Evolutionary conservation across 1,140 invertebrate genomes (phyloP), one percentile per base, ranked within the genome.

Genomic region (Drosophila pallidifrons): DNA sequence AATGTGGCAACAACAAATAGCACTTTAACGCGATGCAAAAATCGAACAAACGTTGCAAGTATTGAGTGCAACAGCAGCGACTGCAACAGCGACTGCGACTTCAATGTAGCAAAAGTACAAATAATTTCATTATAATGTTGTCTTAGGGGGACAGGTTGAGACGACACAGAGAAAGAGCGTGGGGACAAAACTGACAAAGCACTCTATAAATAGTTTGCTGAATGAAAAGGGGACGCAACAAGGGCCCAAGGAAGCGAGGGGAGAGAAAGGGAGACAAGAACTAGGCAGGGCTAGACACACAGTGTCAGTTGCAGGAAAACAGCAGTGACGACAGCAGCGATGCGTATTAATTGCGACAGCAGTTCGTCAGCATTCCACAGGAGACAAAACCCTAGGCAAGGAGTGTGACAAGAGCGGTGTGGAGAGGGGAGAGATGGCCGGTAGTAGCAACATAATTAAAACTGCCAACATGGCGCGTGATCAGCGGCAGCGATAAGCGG

Each of bases 291-390:
- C 54, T 54, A 52, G 65, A 55, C 64, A 60, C 60, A 70, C 60
- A 78, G 79, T 82, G 78, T 81, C 82, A 79, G 82, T 86, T 87
- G 75, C 82, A 86, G 74, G 52, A 52, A 71, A 57, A 57, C 60
- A 47, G 69, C 70, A 54, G 70, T 68, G 69, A 81, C 82, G 61
- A 74, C 81, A 78, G 81, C 81, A 78, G 70, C 72, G 58, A 75
- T 63, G 83, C 82, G 82, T 86, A 86, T 86, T 86, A 88, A 86
- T 86, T 86, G 82, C 82, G 82, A 86, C 82, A 86, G 82, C 82
- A 86, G 82, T 86, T 86, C 82, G 82, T 86, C 82, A 86, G 79
- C 82, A 87, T 87, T 87, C 82, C 82, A 72, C 68, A 74, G 69
- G 57, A 66, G 59, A 61, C 45, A 75, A 58, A 45, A 11, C 13